phyloP scores from a whole-genome alignment of 2,113 vertebrate genomes.

The Bothrops jararaca region DNA sequence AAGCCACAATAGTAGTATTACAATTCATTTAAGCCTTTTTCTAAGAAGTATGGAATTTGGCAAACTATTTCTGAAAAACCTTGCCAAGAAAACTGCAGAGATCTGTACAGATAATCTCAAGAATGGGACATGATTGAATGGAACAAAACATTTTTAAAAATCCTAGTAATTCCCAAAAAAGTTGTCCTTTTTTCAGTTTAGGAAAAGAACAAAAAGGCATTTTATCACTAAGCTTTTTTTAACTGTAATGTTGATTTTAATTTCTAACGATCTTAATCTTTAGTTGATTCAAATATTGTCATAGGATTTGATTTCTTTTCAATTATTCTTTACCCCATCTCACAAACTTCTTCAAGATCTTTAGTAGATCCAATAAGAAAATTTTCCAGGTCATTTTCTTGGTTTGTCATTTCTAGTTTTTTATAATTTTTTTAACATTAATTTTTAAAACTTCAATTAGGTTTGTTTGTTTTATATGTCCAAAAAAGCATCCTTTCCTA shows the following conservation, averaged over 20 bases:
- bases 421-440: background rate
- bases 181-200: background rate
- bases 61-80: background rate
- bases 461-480: background rate
- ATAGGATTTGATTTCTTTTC: background rate
- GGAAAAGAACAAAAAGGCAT: background rate
- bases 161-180: background rate
- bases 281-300: background rate
- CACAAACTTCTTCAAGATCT: background rate
- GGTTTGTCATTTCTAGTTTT: background rate
- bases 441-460: background rate
- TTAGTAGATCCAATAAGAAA: background rate
- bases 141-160: background rate
- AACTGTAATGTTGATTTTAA: background rate
- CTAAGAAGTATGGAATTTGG: background rate
- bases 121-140: background rate
- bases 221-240: background rate
- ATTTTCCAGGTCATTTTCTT: background rate
- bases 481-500: background rate
- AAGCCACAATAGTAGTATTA: background rate
- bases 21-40: conserved; percentile 21
- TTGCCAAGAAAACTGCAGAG: background rate
- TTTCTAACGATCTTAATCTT: background rate
- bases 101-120: background rate
- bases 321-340: background rate